Conservation (phyloP, 2,888 invertebrate genomes). For the Nasonia oneida region DNA sequence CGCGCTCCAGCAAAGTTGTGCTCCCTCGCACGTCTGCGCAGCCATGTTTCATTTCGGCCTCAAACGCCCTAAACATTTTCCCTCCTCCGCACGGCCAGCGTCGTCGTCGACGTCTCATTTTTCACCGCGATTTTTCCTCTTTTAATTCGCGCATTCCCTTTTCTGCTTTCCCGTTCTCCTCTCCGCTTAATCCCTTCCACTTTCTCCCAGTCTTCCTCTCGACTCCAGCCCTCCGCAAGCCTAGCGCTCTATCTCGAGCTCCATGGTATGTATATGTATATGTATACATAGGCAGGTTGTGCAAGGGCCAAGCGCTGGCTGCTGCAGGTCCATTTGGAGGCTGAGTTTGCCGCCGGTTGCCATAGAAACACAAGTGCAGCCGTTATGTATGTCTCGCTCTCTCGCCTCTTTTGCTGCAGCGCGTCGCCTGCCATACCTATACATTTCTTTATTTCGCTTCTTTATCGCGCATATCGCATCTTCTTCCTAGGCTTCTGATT, state of each 20-base stretch:
- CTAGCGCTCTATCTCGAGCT: conserved; percentile 16
- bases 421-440: background rate
- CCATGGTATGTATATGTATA: conserved; percentile 1
- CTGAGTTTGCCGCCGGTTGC: conserved; percentile 66
- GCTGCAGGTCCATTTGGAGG: conserved; percentile 65
- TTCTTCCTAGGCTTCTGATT: conserved; percentile 32
- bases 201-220: conserved; percentile 41
- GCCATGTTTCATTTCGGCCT: conserved; percentile 53
- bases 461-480: conserved; percentile 51
- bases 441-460: conserved; percentile 47
- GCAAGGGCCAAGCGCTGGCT: background rate
- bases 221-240: background rate
- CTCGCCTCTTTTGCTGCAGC: conserved; percentile 26
- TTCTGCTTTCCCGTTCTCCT: conserved; percentile 45
- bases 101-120: conserved; percentile 52
- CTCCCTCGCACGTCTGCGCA: conserved; percentile 20
- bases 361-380: conserved; percentile 64
- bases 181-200: conserved; percentile 52
- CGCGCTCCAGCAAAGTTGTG: conserved; percentile 10
- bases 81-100: background rate
- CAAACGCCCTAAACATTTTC: conserved; percentile 32
- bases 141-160: conserved; percentile 64
- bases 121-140: conserved; percentile 62
- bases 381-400: conserved; percentile 24
- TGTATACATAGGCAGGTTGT: background rate